phyloP scores from a whole-genome alignment of 1,140 invertebrate species.

The Megathymus violae region DNA sequence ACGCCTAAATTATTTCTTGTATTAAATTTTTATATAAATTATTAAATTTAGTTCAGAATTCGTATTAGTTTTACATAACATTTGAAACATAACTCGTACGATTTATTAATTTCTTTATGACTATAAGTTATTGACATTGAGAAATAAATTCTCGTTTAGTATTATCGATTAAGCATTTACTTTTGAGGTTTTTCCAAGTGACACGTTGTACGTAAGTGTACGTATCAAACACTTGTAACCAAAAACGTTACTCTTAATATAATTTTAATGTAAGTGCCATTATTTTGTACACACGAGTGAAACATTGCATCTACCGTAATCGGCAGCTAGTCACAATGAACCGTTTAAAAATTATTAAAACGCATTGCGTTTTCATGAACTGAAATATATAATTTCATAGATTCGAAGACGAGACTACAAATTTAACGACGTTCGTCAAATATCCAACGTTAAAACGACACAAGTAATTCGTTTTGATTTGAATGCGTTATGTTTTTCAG shows the following conservation, averaged over 20 bases:
- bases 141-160: constrained; percentile 39
- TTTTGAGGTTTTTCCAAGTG: constrained; percentile 36
- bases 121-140: constrained; percentile 53
- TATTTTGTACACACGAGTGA: constrained; percentile 42
- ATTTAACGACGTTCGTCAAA: no score
- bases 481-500: no score
- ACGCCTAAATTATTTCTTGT: constrained; percentile 72
- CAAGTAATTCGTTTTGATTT: no score
- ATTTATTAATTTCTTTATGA: constrained; percentile 45
- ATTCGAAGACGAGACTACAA: no score
- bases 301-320: constrained; percentile 36
- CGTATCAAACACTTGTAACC: constrained; percentile 20
- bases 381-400: no score
- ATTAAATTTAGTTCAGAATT: constrained; percentile 38
- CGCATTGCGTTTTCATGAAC: no score
- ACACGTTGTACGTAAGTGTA: constrained; percentile 19
- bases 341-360: constrained; percentile 30
- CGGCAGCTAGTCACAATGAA: constrained; percentile 38
- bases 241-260: constrained; percentile 21
- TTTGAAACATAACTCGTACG: constrained; percentile 39
- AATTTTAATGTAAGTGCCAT: constrained; percentile 57
- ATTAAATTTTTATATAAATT: constrained; percentile 67
- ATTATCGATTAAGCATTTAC: constrained; percentile 52
- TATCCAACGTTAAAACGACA: no score
- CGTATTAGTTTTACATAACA: constrained; percentile 38